A percentile compares a stretch with the other conserved stretches of the same genome.
Evolutionary conservation across 2,888 invertebrate genomes (phyloP).

Genomic region (Heliconius cydno): DNA sequence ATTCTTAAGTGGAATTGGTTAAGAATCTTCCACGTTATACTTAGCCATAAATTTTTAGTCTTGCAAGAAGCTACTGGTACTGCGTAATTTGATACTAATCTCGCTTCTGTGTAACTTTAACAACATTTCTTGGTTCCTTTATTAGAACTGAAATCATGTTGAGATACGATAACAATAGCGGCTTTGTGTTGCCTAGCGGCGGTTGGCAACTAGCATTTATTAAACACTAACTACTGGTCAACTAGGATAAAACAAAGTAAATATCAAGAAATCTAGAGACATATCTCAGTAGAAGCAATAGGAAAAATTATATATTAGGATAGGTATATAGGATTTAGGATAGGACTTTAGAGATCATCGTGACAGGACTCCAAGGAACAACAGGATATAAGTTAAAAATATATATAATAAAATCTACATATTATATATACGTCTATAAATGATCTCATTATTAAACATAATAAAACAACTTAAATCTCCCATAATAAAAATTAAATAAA

Average conservation of each 20-base stretch:
- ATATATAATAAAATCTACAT: too few species aligned
- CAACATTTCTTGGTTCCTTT: constrained; percentile 2
- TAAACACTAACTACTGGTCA: not conserved
- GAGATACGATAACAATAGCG: constrained; percentile 22
- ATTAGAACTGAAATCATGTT: constrained; percentile 8
- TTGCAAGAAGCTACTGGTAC: not conserved
- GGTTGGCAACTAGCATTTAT: not conserved
- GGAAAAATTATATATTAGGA: too few species aligned
- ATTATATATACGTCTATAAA: too few species aligned
- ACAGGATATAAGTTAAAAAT: too few species aligned
- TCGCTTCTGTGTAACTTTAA: not conserved
- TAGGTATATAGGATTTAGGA: too few species aligned
- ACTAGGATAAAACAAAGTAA: not conserved
- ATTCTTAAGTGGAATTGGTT: not conserved
- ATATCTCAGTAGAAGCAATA: too few species aligned
- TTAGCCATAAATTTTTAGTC: not conserved
- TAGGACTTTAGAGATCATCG: too few species aligned
- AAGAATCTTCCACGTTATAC: not conserved
- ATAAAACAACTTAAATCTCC: not conserved
- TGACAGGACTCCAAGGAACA: too few species aligned
- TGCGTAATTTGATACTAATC: constrained; percentile 18
- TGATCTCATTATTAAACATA: too few species aligned
- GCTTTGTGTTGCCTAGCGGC: not conserved
- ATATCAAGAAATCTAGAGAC: not conserved
- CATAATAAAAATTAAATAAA: not conserved